Percentiles rank a stretch among this genome's conserved stretches.
phyloP scores from a whole-genome alignment of 2,797 vertebrate species.

The Malurus splendens region DNA sequence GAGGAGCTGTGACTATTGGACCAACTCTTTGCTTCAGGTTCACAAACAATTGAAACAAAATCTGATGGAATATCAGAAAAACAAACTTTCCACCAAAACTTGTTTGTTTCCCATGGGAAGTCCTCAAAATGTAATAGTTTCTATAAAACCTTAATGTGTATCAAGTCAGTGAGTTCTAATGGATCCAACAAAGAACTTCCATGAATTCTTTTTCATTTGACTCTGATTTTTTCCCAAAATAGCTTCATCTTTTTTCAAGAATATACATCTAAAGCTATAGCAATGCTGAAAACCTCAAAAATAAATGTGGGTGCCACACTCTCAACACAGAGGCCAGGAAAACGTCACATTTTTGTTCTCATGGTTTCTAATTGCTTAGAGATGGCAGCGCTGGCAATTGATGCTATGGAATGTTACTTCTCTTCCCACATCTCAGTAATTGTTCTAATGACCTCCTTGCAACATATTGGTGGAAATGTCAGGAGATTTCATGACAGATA shows the following conservation, averaged over 20 bases:
- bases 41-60: not conserved
- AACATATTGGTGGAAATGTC: conserved; percentile 51
- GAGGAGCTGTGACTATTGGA: fast-evolving
- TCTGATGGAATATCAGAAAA: not conserved
- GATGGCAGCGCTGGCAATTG: conserved; percentile 14
- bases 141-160: not conserved
- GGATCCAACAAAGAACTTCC: not conserved
- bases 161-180: not conserved
- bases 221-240: not conserved
- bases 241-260: not conserved
- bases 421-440: conserved; percentile 53
- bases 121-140: not conserved
- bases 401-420: conserved; percentile 43
- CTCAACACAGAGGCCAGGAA: not conserved
- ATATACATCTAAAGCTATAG: not conserved
- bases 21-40: not conserved
- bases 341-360: not conserved
- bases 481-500: conserved; percentile 61
- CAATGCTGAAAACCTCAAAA: conserved; percentile 20
- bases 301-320: not conserved
- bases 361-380: conserved; percentile 28
- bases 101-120: not conserved
- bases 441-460: conserved; percentile 57
- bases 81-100: not conserved
- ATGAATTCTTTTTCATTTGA: not conserved